These are phyloP conservation scores for Garrulus glandarius DNA, from an alignment of 2,797 vertebrate species.

Conservation along the genomic window DNA sequence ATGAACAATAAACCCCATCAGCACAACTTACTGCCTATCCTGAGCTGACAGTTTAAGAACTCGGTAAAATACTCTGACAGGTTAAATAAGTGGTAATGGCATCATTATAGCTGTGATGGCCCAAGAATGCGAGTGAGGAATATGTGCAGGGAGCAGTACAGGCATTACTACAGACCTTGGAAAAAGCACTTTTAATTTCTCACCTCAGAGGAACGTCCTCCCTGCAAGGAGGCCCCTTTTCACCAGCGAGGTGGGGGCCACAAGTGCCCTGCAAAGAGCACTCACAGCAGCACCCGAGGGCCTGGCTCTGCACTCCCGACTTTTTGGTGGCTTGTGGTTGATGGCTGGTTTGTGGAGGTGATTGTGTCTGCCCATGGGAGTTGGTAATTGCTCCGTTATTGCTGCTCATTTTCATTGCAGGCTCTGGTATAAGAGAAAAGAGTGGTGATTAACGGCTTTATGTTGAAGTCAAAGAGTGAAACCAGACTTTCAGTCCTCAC, in stretches of 20 bases:
- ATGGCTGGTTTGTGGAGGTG: background rate
- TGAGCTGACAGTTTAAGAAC: background rate
- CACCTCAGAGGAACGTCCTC: background rate
- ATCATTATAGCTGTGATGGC: background rate
- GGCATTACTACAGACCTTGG: accelerated
- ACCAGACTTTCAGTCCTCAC: background rate
- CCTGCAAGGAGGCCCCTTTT: background rate
- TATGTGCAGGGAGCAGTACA: background rate
- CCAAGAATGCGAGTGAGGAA: background rate
- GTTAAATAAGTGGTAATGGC: background rate
- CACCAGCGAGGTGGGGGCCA: background rate
- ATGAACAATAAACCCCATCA: background rate
- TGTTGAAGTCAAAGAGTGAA: background rate
- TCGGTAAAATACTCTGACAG: background rate
- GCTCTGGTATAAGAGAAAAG: background rate
- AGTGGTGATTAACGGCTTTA: background rate
- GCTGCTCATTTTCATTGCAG: background rate
- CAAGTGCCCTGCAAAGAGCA: background rate
- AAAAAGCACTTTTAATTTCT: background rate
- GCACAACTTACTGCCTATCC: background rate
- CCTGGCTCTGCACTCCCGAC: background rate
- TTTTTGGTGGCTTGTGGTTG: background rate
- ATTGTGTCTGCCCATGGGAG: background rate
- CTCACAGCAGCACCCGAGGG: background rate
- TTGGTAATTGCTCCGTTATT: background rate